These are phyloP conservation scores for Pemphredon lugubris DNA, from an alignment of 2,888 invertebrate species.

Conservation along the genomic window DNA sequence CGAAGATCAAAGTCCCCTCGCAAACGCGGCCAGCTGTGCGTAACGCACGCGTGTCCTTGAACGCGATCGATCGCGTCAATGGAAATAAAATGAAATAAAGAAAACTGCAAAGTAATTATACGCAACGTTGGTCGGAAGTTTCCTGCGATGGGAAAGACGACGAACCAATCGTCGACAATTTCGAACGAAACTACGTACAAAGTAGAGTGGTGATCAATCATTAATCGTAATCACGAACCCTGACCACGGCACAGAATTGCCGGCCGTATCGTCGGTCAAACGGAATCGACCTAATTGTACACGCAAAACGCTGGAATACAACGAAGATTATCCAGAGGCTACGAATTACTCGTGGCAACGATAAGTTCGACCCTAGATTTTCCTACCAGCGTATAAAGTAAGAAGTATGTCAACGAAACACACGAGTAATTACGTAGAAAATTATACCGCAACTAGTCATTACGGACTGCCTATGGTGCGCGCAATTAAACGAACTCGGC, in stretches of 20 bases:
- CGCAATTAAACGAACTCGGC: conserved; percentile 23
- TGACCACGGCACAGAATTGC: too few relatives aligned
- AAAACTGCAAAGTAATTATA: too few relatives aligned
- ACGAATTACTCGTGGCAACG: not conserved
- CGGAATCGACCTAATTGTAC: not conserved
- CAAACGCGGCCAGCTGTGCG: too few relatives aligned
- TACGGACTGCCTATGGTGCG: conserved; percentile 21
- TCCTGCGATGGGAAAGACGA: too few relatives aligned
- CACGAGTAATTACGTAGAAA: conserved; percentile 22
- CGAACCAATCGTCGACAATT: too few relatives aligned
- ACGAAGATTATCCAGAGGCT: not conserved
- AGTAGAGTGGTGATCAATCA: too few relatives aligned
- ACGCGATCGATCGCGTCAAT: too few relatives aligned
- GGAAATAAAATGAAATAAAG: too few relatives aligned
- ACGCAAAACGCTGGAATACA: not conserved
- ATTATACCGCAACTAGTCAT: conserved; percentile 32
- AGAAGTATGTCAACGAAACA: not conserved
- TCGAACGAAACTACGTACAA: too few relatives aligned
- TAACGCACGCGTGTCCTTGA: too few relatives aligned
- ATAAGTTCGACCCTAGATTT: not conserved
- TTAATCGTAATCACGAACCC: too few relatives aligned
- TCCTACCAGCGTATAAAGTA: not conserved
- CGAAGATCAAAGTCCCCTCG: conserved; percentile 17
- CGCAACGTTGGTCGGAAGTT: too few relatives aligned
- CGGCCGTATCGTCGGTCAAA: not conserved